Conservation (phyloP, 2,888 invertebrate species). For the Lepidocyrtoides sp. region DNA sequence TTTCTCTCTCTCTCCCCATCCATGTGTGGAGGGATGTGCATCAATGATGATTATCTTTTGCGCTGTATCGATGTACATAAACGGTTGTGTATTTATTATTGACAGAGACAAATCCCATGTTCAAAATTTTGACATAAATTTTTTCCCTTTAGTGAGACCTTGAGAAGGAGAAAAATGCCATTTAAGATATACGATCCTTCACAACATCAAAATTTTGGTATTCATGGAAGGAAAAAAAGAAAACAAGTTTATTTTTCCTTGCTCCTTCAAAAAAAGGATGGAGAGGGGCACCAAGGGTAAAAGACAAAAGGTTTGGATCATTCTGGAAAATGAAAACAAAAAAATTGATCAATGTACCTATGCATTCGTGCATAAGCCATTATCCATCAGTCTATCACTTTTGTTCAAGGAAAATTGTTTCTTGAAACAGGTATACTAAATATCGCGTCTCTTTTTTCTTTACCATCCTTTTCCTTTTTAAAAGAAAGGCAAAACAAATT, state of each 20-base stretch:
- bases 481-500: background rate
- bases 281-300: background rate
- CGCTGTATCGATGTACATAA: background rate
- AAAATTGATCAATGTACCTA: background rate
- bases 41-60: background rate
- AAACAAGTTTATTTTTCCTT: slow-evolving; percentile 10
- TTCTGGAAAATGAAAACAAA: background rate
- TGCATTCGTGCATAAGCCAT: background rate
- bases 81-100: slow-evolving; percentile 51
- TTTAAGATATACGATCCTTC: background rate
- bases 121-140: slow-evolving; percentile 47
- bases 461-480: background rate
- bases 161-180: background rate
- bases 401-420: background rate
- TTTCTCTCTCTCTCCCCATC: background rate
- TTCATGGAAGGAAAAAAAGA: slow-evolving; percentile 4
- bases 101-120: slow-evolving; percentile 65
- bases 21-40: background rate
- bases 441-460: background rate
- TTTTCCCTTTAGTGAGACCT: background rate
- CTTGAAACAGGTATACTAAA: background rate
- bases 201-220: background rate
- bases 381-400: background rate
- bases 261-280: background rate
- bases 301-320: background rate